Conservation (phyloP, 2,888 invertebrate genomes). For the Phaedon cochleariae region DNA sequence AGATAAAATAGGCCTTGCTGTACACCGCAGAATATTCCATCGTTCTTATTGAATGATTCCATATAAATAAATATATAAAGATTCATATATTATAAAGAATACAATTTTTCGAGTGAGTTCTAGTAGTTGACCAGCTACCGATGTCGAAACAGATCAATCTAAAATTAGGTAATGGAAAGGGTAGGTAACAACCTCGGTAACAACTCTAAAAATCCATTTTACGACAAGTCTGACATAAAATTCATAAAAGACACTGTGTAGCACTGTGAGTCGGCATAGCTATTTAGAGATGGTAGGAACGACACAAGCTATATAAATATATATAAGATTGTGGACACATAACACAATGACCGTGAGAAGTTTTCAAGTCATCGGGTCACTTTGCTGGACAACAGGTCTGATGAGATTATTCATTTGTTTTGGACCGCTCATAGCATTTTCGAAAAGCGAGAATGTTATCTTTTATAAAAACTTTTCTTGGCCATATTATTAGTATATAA, state of each 20-base stretch:
- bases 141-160: background rate
- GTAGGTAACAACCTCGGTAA: no score
- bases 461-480: background rate
- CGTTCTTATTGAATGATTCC: no score
- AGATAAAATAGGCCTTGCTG: no score
- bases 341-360: conserved; percentile 60
- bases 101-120: no score
- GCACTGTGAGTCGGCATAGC: conserved; percentile 45
- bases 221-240: conserved; percentile 27
- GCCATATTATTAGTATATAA: background rate
- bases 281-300: conserved; percentile 48
- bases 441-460: background rate
- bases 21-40: no score
- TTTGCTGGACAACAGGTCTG: conserved; percentile 17
- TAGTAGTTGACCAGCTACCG: no score
- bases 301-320: conserved; percentile 54
- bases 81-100: no score
- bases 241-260: conserved; percentile 27
- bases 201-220: conserved; percentile 16
- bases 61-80: no score
- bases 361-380: conserved; percentile 41
- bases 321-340: conserved; percentile 56
- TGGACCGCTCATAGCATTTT: background rate
- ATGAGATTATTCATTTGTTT: conserved; percentile 13
- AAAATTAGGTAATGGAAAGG: conserved; percentile 10